Evolutionary conservation across 1,140 invertebrate species (phyloP), one percentile per base, ranked within the genome.

Genomic region (Thaumatotibia leucotreta): DNA sequence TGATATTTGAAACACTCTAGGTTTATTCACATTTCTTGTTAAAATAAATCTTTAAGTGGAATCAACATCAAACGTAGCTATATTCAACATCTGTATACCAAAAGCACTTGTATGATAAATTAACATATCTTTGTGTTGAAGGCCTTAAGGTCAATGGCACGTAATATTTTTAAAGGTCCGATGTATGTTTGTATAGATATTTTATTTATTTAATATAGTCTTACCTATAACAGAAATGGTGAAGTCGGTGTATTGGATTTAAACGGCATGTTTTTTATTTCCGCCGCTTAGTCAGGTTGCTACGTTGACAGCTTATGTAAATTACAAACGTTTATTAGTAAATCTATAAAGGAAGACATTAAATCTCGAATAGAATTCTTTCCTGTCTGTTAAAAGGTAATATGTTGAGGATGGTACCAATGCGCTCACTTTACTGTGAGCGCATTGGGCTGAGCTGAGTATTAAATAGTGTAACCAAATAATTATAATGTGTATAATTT

Each of bases 391-490:
- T 70, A 75, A 73, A 54, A 50, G 27, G 11, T 27, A 54, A 24
- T 54, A 54, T 27, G 22, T 29, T 23, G 8, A 54, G 27, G 22
- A 17, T 54, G 11, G 22, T n/a, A 54, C 9, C 23, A 54, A 27
- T 54, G 11, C n/a, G 50, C 1, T 4, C 10, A 52, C 50, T 23
- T 22, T 9, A 23, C 50, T 54, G 50, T 14, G 50, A 10, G 9
- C 50, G 50, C 11, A 24, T 54, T 54, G 11, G 1, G 9, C 23
- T 11, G 50, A 52, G 50, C 23, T 54, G 9, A 39, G 35, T 39
- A 14, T 14, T 39, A 24, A 75, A 75, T 81, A 76, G 67, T 68
- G 67, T 82, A 85, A 75, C 75, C 54, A 24, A 74, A 75, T 39
- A 39, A 32, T 39, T 4, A 17, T 39, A 29, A 29, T 74, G 75